phyloP scores from a whole-genome alignment of 2,113 vertebrate genomes.

The Salvator merianae region DNA sequence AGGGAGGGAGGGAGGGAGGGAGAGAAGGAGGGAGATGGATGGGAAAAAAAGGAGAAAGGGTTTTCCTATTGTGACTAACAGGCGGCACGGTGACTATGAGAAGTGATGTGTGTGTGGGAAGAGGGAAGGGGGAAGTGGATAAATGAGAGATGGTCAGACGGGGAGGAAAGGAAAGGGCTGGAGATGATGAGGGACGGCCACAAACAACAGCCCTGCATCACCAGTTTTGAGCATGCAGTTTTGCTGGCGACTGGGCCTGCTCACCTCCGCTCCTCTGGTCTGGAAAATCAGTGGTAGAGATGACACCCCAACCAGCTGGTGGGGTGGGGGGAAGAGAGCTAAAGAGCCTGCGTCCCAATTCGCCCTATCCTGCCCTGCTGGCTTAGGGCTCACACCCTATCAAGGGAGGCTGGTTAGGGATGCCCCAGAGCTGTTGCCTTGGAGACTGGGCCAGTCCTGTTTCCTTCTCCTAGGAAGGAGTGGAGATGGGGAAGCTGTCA shows the following conservation, averaged over 20 bases:
- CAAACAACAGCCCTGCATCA: slow-evolving; percentile 23
- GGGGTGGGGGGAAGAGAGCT: not conserved
- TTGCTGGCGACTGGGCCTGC: slow-evolving; percentile 16
- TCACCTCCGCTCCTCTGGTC: slow-evolving; percentile 25
- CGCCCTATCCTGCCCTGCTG: not conserved
- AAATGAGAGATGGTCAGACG: not conserved
- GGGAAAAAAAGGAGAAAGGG: not conserved
- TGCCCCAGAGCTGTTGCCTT: slow-evolving; percentile 28
- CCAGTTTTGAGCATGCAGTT: slow-evolving; percentile 16
- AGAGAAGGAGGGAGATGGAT: not conserved
- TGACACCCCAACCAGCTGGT: not conserved
- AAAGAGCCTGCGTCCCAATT: not conserved
- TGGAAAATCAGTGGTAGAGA: slow-evolving; percentile 3
- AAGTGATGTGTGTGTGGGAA: not conserved
- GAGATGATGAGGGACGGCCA: not conserved
- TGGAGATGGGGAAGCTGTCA: slow-evolving; percentile 19
- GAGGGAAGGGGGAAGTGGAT: not conserved
- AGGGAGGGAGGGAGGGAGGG: not conserved
- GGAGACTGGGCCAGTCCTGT: slow-evolving; percentile 23
- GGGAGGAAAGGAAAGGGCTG: not conserved
- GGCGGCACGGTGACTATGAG: not conserved
- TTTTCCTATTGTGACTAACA: not conserved
- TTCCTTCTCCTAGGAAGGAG: slow-evolving; percentile 18
- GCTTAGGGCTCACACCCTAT: slow-evolving; percentile 2
- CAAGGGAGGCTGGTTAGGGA: slow-evolving; percentile 12